Evolutionary conservation across 2,888 invertebrate species (phyloP).

Genomic region (Amitus sp.): DNA sequence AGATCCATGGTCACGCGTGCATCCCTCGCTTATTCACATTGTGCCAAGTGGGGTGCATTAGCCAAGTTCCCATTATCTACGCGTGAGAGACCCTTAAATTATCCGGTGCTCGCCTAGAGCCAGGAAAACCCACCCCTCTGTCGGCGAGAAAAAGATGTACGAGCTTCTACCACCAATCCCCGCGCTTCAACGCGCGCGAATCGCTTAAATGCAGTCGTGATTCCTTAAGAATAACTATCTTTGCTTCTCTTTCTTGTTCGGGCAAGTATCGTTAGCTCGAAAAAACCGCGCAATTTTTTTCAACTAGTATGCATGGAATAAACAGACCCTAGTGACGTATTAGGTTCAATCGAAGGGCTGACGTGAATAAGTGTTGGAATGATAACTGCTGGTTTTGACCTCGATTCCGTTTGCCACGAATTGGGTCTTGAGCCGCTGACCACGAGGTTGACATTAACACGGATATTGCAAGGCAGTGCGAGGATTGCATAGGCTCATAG

Average conservation of each 20-base stretch:
- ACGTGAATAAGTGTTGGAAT: no score
- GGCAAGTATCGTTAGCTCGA: no score
- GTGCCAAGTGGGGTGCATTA: constrained; percentile 63
- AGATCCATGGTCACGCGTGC: constrained; percentile 27
- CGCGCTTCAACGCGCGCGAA: constrained; percentile 31
- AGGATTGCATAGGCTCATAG: constrained; percentile 23
- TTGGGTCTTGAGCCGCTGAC: constrained; percentile 19
- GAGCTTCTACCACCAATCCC: constrained; percentile 50
- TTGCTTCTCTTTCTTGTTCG: background rate
- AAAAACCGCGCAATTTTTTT: no score
- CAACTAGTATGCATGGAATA: no score
- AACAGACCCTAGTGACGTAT: no score
- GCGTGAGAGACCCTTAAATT: constrained; percentile 64
- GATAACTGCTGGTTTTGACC: constrained; percentile 12
- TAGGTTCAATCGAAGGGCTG: no score
- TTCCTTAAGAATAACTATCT: constrained; percentile 15
- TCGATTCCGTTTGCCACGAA: constrained; percentile 17
- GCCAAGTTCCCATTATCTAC: constrained; percentile 64
- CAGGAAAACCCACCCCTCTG: constrained; percentile 46
- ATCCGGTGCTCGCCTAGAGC: constrained; percentile 54
- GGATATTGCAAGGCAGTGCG: constrained; percentile 37
- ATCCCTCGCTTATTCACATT: constrained; percentile 55
- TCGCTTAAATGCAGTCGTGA: constrained; percentile 26
- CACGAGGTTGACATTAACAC: constrained; percentile 37
- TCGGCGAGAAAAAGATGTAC: constrained; percentile 63